Evolutionary conservation across 1,140 invertebrate genomes (phyloP).

Genomic region (Melitaea cinxia): DNA sequence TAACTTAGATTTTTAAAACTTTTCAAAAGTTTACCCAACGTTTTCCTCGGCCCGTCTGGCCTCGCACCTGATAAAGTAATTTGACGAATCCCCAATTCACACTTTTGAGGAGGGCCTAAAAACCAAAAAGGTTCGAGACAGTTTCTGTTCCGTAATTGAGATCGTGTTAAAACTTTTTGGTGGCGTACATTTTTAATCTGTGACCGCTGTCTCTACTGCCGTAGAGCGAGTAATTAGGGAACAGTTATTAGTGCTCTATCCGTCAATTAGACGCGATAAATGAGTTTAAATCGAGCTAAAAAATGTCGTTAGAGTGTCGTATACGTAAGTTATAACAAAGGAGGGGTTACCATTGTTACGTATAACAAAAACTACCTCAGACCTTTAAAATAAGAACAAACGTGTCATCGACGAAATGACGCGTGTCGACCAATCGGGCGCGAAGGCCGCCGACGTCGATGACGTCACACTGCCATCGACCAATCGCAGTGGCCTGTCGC

Average conservation of each 20-base stretch:
- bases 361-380: conserved; percentile 70
- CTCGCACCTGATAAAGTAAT: conserved; percentile 73
- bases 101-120: conserved; percentile 75
- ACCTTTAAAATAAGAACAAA: conserved; percentile 79
- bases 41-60: conserved; percentile 53
- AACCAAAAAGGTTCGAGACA: conserved; percentile 56
- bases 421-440: conserved; percentile 79
- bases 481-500: conserved; percentile 69
- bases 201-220: conserved; percentile 32
- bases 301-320: conserved; percentile 7
- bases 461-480: conserved; percentile 70
- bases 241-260: conserved; percentile 4
- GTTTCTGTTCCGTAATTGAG: conserved; percentile 62
- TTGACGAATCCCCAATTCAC: conserved; percentile 75
- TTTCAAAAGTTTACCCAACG: conserved; percentile 61
- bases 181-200: conserved; percentile 56
- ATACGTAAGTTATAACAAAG: conserved; percentile 2
- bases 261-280: neutral
- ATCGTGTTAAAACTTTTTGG: conserved; percentile 57
- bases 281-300: neutral
- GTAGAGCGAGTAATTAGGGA: neutral
- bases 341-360: conserved; percentile 60
- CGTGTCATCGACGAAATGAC: conserved; percentile 80
- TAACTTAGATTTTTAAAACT: conserved; percentile 80
- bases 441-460: conserved; percentile 74